phyloP scores from a whole-genome alignment of 2,888 invertebrate species.

The Lepidochrysops patricia region DNA sequence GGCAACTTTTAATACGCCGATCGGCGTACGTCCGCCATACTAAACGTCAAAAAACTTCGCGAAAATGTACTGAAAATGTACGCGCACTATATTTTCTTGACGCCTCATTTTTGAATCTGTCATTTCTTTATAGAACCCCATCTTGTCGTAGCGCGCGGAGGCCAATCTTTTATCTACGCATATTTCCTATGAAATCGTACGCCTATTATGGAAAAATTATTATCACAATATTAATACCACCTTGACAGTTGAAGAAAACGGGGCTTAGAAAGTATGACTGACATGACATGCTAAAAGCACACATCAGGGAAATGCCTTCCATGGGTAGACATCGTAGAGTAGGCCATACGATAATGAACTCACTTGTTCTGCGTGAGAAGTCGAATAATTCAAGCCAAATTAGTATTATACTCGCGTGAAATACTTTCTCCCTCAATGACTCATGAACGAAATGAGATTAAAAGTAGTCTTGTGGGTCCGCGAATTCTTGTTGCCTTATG shows the following conservation, averaged over 20 bases:
- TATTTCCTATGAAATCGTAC: no score
- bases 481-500: neutral
- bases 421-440: neutral
- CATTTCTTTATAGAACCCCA: no score
- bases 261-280: neutral
- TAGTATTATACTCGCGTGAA: neutral
- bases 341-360: neutral
- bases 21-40: no score
- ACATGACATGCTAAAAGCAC: neutral
- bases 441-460: neutral
- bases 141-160: no score
- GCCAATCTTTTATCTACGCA: no score
- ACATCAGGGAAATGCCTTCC: neutral
- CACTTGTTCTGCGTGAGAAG: neutral
- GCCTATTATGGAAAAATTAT: no score
- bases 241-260: neutral
- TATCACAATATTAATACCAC: neutral
- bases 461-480: neutral
- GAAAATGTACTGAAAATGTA: no score
- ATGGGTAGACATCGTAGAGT: neutral
- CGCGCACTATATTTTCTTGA: no score
- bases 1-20: no score
- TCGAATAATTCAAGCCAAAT: neutral
- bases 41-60: no score
- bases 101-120: no score